These are phyloP conservation scores for Hephaestus fuliginosus DNA, from an alignment of 2,797 vertebrate genomes.

Conservation along the genomic window DNA sequence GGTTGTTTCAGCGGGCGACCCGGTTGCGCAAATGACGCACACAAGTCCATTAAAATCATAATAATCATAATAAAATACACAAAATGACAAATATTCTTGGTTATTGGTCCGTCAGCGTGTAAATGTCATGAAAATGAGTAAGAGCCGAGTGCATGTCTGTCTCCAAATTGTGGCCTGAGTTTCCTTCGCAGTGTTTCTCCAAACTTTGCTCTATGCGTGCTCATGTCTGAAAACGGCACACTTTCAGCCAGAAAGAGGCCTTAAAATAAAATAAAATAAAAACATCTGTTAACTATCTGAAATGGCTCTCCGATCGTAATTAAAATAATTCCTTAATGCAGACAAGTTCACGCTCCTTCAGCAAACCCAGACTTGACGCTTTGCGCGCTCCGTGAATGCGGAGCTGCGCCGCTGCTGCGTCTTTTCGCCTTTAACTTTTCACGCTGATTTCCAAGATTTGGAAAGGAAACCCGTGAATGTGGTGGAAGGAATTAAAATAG, in stretches of 20 bases:
- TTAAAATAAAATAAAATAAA: neutral
- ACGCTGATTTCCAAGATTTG: conserved; percentile 5
- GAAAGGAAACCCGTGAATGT: conserved; percentile 19
- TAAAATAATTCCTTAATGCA: neutral
- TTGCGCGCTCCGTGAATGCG: neutral
- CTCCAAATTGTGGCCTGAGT: neutral
- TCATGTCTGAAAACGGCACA: neutral
- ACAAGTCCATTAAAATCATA: neutral
- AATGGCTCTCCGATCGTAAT: neutral
- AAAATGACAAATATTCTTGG: neutral
- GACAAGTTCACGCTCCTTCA: conserved; percentile 9
- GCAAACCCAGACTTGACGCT: neutral
- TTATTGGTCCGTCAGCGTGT: neutral
- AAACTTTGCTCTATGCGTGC: conserved; percentile 30
- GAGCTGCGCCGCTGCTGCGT: neutral
- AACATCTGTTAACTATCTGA: neutral
- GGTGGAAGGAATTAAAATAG: conserved; percentile 1
- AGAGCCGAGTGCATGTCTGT: neutral
- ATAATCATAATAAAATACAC: neutral
- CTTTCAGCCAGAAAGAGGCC: neutral
- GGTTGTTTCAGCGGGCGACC: neutral
- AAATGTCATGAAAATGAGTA: neutral
- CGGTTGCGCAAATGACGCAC: neutral
- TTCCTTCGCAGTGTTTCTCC: neutral
- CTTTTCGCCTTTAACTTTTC: conserved; percentile 16